These are phyloP conservation scores for Pterocles orientalis DNA, from an alignment of 2,113 vertebrate species.

Conservation along the genomic window DNA sequence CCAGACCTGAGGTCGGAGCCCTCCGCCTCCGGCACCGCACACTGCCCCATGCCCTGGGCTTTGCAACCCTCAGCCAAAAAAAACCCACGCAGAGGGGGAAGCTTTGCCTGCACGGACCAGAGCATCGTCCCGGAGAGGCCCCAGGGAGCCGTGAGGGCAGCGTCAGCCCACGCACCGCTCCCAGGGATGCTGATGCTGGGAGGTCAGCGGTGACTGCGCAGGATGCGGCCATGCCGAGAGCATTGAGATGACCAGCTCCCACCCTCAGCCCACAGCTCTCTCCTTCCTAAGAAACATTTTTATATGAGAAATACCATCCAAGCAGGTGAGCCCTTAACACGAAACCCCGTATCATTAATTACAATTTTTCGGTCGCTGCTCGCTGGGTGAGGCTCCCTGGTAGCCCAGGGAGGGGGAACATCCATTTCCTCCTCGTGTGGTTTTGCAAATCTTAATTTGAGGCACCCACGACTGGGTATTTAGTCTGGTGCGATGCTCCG, in stretches of 20 bases:
- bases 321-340: not conserved
- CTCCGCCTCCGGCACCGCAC: not conserved
- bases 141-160: rapidly evolving
- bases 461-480: not conserved
- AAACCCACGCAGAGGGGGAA: not conserved
- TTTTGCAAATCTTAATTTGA: not conserved
- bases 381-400: not conserved
- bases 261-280: not conserved
- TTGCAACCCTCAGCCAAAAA: not conserved
- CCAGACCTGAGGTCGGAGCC: not conserved
- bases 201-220: not conserved
- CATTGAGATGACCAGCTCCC: not conserved
- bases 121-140: not conserved
- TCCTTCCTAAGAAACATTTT: not conserved
- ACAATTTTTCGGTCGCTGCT: not conserved
- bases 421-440: not conserved
- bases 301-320: not conserved
- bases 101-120: not conserved
- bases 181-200: rapidly evolving
- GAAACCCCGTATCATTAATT: not conserved
- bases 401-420: not conserved
- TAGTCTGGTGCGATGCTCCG: not conserved
- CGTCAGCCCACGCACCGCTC: rapidly evolving
- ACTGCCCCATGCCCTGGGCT: rapidly evolving
- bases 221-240: not conserved